These are phyloP conservation scores for Pheosia tremula DNA, from an alignment of 2,888 invertebrate species.

Conservation along the genomic window DNA sequence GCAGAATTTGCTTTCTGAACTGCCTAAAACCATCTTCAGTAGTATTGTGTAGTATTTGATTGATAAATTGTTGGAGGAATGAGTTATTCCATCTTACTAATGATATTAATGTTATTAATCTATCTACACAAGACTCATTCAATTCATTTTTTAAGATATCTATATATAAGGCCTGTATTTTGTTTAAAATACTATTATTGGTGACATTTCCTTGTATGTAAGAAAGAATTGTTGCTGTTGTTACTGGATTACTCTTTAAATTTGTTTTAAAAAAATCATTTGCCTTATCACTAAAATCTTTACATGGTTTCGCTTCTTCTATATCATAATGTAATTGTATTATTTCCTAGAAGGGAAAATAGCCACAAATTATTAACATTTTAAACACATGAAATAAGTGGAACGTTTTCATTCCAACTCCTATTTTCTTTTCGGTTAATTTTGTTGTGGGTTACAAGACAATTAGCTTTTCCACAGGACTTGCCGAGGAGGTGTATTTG, in stretches of 20 bases:
- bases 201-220: conserved; percentile 57
- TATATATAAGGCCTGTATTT: conserved; percentile 65
- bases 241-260: conserved; percentile 73
- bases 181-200: conserved; percentile 46
- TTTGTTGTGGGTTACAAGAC: too few species aligned
- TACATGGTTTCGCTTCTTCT: conserved; percentile 58
- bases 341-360: conserved; percentile 62
- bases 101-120: conserved; percentile 66
- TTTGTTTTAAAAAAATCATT: conserved; percentile 72
- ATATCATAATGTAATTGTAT: conserved; percentile 61
- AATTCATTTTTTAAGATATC: conserved; percentile 67
- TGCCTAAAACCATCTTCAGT: conserved; percentile 68
- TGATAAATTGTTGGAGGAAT: conserved; percentile 56
- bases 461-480: too few species aligned
- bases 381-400: conserved; percentile 2
- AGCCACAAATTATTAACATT: background rate
- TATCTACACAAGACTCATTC: conserved; percentile 60
- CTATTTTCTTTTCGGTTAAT: too few species aligned
- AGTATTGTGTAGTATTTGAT: conserved; percentile 61
- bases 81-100: conserved; percentile 65
- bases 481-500: background rate
- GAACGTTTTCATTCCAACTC: background rate
- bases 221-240: conserved; percentile 59
- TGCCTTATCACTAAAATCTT: conserved; percentile 58
- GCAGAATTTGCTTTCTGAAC: conserved; percentile 73